Percentiles rank a stretch among this genome's conserved stretches.
Conservation (phyloP, 1,140 invertebrate genomes). For the Apis florea region DNA sequence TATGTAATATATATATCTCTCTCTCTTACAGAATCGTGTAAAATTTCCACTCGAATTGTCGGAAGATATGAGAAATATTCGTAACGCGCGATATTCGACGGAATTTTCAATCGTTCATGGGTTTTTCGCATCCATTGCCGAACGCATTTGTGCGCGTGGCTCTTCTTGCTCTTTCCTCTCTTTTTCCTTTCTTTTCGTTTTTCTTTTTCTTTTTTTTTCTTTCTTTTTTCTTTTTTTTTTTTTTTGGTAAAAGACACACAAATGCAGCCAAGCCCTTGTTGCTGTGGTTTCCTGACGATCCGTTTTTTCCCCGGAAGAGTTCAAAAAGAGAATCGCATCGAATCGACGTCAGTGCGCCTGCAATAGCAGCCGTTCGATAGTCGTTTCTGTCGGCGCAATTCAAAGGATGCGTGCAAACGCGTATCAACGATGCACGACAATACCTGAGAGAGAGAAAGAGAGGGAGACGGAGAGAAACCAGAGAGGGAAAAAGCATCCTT, state of each 20-base stretch:
- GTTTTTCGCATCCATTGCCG: constrained; percentile 19
- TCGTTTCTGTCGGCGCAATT: constrained; percentile 45
- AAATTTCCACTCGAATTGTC: background rate
- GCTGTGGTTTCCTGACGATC: constrained; percentile 25
- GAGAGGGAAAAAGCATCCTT: constrained; percentile 18
- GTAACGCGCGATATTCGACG: constrained; percentile 43
- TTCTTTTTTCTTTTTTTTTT: background rate
- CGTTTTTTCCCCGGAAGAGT: constrained; percentile 36
- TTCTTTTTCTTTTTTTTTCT: constrained; percentile 16
- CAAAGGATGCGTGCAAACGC: constrained; percentile 46
- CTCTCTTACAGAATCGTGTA: background rate
- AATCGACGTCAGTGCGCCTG: constrained; percentile 46
- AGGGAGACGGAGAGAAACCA: background rate
- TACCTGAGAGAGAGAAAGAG: background rate
- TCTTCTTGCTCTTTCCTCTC: background rate
- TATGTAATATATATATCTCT: background rate
- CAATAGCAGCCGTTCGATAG: constrained; percentile 58
- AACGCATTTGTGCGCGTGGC: constrained; percentile 15
- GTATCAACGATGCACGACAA: constrained; percentile 35
- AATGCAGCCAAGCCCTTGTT: constrained; percentile 27
- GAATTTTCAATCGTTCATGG: constrained; percentile 51
- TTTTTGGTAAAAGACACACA: constrained; percentile 6
- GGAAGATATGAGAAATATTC: constrained; percentile 43
- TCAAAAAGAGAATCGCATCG: constrained; percentile 58
- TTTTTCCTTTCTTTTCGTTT: background rate